Base-by-base conservation (phyloP, 2,888 invertebrate species). In the Hypercompe scribonia region DNA sequence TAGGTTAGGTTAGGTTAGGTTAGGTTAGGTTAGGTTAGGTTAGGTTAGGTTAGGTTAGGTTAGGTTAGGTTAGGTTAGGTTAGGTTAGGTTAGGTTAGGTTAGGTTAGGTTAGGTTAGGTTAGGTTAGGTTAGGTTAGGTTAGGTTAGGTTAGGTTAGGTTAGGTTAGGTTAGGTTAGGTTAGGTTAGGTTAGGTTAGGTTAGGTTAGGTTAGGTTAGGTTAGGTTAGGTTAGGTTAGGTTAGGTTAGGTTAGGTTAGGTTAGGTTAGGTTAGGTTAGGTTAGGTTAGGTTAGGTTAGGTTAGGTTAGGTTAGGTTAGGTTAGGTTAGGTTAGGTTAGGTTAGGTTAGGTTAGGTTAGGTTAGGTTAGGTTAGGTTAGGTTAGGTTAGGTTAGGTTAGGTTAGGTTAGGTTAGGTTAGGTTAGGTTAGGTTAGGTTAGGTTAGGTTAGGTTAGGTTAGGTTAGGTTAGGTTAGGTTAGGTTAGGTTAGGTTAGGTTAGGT, bases 191-290 rank as follows among this genome's bases (percentile, higher is more conserved):
- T 66, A 66, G 66, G 70, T 70, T 70, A 70, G 70, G 70, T 70
- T 70, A 70, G 70, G 70, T 70, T 70, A 70, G 70, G 70, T 70
- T 70, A 70, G 70, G 70, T 70, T 70, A 70, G 70, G 70, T 70
- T 70, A 70, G 70, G 70, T 70, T 70, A 70, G 70, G 70, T 70
- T 70, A 70, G 70, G 70, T 70, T 70, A 70, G 70, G 70, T 70
- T 70, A 70, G 70, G 70, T 70, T 70, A 70, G 70, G 70, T 70
- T 70, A 63, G 70, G n/a, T n/a, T n/a, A n/a, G n/a, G n/a, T n/a
- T n/a, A 36, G 36, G 36, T 36, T 36, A 36, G 36, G 36, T 36
- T 36, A 36, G n/a, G 70, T 70, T 70, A 70, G 70, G 70, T 70
- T 70, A 70, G 70, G 70, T 70, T 70, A 70, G 70, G 70, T 70